A percentile compares a stretch with the other conserved stretches of the same genome.
Conservation (phyloP, 2,888 invertebrate species). For the Lepeophtheirus nordmannii region DNA sequence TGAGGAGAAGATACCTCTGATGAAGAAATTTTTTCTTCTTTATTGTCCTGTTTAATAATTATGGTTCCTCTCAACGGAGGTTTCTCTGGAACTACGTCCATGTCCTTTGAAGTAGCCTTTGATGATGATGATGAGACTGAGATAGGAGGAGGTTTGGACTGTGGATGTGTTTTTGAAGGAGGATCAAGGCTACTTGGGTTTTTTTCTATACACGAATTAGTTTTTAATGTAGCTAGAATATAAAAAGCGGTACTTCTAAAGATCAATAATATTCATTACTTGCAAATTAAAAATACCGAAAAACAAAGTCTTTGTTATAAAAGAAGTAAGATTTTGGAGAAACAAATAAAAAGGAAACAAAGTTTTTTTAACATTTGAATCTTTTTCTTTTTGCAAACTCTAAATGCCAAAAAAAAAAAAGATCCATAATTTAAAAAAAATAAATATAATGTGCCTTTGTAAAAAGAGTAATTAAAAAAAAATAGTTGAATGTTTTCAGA, state of each 20-base stretch:
- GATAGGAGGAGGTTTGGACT: not conserved
- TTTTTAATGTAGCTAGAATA: conserved; percentile 7
- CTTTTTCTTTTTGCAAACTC: too few species aligned
- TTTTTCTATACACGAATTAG: conserved; percentile 8
- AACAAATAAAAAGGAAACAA: too few species aligned
- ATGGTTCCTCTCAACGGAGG: not conserved
- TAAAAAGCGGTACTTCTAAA: conserved; percentile 4
- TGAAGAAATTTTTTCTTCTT: not conserved
- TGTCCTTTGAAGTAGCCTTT: not conserved
- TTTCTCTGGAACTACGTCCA: not conserved
- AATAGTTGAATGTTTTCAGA: too few species aligned
- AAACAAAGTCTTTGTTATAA: too few species aligned
- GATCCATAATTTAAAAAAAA: too few species aligned
- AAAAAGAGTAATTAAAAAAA: too few species aligned
- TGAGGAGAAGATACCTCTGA: not conserved
- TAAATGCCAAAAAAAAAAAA: too few species aligned
- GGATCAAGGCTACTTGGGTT: conserved; percentile 5
- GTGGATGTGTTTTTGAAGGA: conserved; percentile 3
- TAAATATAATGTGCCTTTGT: too few species aligned
- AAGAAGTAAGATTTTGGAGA: too few species aligned
- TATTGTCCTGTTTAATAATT: not conserved
- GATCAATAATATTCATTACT: not conserved
- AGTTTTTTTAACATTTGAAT: too few species aligned
- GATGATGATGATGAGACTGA: not conserved
- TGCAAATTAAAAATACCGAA: too few species aligned